A percentile compares a stretch with the other conserved stretches of the same genome.
These are phyloP conservation scores for Premnoplex brunnescens DNA, from an alignment of 2,797 vertebrate species.

Conservation along the genomic window DNA sequence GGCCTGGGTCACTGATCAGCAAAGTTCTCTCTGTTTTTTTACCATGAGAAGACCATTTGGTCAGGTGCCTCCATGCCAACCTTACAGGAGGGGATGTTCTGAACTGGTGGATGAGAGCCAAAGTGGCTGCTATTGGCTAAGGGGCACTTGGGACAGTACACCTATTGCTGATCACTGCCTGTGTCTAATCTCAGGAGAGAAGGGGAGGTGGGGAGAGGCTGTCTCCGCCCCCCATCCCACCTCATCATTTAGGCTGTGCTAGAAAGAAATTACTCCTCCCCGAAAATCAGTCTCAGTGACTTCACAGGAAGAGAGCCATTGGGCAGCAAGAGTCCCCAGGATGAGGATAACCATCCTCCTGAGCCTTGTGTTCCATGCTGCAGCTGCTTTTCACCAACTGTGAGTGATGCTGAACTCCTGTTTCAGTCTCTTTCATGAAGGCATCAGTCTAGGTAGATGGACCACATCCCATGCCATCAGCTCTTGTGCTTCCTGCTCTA, in stretches of 20 bases:
- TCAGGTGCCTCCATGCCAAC: background rate
- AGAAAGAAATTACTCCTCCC: background rate
- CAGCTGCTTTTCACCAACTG: slow-evolving; percentile 47
- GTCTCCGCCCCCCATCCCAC: background rate
- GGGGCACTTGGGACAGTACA: background rate
- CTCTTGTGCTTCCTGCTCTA: background rate
- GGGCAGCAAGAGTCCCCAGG: background rate
- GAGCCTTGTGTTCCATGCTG: slow-evolving; percentile 24
- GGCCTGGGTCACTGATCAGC: slow-evolving; percentile 57
- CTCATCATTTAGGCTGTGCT: slow-evolving; percentile 19
- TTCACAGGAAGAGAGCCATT: background rate
- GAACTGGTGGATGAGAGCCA: slow-evolving; percentile 28
- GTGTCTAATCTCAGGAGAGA: background rate
- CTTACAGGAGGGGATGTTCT: slow-evolving; percentile 14
- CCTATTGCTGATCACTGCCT: background rate
- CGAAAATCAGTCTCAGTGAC: background rate
- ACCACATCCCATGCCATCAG: background rate
- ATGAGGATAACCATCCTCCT: slow-evolving; percentile 30
- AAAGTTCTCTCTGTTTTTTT: background rate
- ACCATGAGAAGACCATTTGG: background rate
- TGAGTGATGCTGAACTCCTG: slow-evolving; percentile 49
- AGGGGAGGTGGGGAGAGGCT: background rate
- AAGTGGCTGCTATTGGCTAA: background rate
- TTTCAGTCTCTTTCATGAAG: background rate
- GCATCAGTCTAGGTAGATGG: background rate